Conservation (phyloP, 2,888 invertebrate genomes). For the Morpho achilles region DNA sequence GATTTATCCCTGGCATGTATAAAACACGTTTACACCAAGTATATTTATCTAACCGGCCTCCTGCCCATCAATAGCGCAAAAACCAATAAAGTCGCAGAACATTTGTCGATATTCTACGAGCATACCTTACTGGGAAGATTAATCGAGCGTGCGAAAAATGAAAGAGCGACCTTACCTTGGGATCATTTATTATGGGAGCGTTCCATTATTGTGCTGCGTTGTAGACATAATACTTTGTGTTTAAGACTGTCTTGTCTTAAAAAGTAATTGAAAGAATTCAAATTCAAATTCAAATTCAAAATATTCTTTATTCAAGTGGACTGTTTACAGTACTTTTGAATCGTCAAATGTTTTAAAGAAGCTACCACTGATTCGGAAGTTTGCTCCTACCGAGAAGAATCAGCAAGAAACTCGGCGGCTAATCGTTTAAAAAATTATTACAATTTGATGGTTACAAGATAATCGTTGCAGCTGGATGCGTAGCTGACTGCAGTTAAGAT, state of each 20-base stretch:
- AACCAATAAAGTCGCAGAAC: slow-evolving; percentile 26
- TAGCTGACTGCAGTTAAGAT: too few relatives aligned
- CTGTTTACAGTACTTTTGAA: too few relatives aligned
- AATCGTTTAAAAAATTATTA: too few relatives aligned
- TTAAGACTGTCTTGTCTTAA: slow-evolving; percentile 1
- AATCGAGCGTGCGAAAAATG: slow-evolving; percentile 65
- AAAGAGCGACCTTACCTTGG: slow-evolving; percentile 56
- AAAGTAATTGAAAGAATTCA: too few relatives aligned
- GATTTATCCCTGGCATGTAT: not conserved
- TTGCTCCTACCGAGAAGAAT: too few relatives aligned
- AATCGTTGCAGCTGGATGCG: too few relatives aligned
- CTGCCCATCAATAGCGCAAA: slow-evolving; percentile 21
- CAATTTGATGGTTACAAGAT: too few relatives aligned
- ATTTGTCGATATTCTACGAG: slow-evolving; percentile 26
- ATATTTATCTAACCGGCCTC: slow-evolving; percentile 10
- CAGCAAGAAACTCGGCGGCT: too few relatives aligned
- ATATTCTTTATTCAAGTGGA: too few relatives aligned
- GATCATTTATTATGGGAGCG: slow-evolving; percentile 59
- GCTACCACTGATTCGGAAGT: too few relatives aligned
- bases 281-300: too few relatives aligned
- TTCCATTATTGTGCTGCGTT: slow-evolving; percentile 46
- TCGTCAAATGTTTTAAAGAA: too few relatives aligned
- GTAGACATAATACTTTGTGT: slow-evolving; percentile 5
- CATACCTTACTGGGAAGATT: slow-evolving; percentile 42
- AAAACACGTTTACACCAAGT: slow-evolving; percentile 13